These are phyloP conservation scores for Pristionchus exspectatus DNA, from an alignment of 2,888 invertebrate genomes.

Conservation along the genomic window DNA sequence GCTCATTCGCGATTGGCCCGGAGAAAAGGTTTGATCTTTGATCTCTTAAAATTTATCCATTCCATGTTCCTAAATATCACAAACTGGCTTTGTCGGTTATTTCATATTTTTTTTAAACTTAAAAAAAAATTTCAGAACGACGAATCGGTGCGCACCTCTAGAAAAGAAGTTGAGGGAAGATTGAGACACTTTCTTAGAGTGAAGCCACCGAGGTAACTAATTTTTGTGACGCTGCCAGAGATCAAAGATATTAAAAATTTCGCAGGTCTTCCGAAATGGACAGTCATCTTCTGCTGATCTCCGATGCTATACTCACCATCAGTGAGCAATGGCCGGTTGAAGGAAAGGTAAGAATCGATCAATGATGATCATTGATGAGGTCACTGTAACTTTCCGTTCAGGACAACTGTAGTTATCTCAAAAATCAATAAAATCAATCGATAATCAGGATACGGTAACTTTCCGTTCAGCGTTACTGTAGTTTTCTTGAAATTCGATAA, in stretches of 20 bases:
- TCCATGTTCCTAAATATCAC: too few relatives aligned
- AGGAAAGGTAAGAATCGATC: not conserved
- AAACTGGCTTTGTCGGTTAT: too few relatives aligned
- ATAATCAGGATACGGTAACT: not conserved
- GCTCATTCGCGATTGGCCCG: slow-evolving; percentile 48
- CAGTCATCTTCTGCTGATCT: not conserved
- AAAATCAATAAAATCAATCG: too few relatives aligned
- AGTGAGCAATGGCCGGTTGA: slow-evolving; percentile 46
- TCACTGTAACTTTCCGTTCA: too few relatives aligned
- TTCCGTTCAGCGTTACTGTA: too few relatives aligned
- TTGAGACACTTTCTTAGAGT: slow-evolving; percentile 2
- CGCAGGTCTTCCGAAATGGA: slow-evolving; percentile 41
- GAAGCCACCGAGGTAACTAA: slow-evolving; percentile 27
- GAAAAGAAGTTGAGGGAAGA: slow-evolving; percentile 25
- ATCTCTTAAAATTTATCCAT: too few relatives aligned
- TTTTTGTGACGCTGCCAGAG: too few relatives aligned
- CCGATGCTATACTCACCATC: slow-evolving; percentile 48
- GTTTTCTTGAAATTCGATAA: not conserved
- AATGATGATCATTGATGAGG: too few relatives aligned
- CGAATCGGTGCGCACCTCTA: slow-evolving; percentile 20
- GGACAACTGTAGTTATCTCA: too few relatives aligned
- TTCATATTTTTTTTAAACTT: too few relatives aligned
- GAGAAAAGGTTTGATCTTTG: slow-evolving; percentile 33
- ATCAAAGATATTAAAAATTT: too few relatives aligned
- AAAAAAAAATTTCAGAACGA: slow-evolving; percentile 21